A percentile compares a stretch with the other conserved stretches of the same genome.
Evolutionary conservation across 2,113 vertebrate species (phyloP).

Genomic region (Leptobrachium ailaonicum): DNA sequence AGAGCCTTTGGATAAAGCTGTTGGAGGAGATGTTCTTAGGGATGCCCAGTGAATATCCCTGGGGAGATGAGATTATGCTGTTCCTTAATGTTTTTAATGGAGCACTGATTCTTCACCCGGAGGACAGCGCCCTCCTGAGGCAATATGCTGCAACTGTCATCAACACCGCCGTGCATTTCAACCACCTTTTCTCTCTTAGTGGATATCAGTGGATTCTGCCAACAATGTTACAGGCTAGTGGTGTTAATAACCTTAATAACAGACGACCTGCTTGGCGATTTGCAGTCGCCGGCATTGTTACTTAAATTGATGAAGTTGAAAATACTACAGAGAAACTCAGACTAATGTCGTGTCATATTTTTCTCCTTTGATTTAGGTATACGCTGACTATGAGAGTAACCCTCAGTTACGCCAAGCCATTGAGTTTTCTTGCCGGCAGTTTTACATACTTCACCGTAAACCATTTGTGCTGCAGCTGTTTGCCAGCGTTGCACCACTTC

Average conservation of each 20-base stretch:
- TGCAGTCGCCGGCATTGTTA: no score
- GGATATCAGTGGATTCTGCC: conserved; percentile 98
- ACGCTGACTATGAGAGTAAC: conserved; percentile 94
- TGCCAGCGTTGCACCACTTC: conserved; percentile 91
- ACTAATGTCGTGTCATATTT: no score
- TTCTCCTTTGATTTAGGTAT: conserved; percentile 71
- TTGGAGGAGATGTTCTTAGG: conserved; percentile 98
- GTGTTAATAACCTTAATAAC: no score
- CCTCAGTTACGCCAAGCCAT: conserved; percentile 89
- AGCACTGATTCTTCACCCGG: conserved; percentile 91
- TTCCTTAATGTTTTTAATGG: conserved; percentile 97
- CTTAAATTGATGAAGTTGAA: no score
- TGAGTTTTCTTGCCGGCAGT: conserved; percentile 94
- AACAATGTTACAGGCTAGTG: conserved; percentile 90
- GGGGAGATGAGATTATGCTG: conserved; percentile 98
- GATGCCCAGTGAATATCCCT: conserved; percentile 97
- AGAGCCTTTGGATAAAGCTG: conserved; percentile 98
- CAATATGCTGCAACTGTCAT: conserved; percentile 95
- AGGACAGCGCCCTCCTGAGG: conserved; percentile 92
- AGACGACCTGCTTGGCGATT: no score
- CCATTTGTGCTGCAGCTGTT: conserved; percentile 95
- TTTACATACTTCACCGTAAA: conserved; percentile 96
- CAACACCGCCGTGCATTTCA: conserved; percentile 96
- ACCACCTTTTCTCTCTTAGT: conserved; percentile 97
- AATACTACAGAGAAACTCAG: no score